Conservation (phyloP, 2,797 vertebrate species). For the Myripristis murdjan region DNA sequence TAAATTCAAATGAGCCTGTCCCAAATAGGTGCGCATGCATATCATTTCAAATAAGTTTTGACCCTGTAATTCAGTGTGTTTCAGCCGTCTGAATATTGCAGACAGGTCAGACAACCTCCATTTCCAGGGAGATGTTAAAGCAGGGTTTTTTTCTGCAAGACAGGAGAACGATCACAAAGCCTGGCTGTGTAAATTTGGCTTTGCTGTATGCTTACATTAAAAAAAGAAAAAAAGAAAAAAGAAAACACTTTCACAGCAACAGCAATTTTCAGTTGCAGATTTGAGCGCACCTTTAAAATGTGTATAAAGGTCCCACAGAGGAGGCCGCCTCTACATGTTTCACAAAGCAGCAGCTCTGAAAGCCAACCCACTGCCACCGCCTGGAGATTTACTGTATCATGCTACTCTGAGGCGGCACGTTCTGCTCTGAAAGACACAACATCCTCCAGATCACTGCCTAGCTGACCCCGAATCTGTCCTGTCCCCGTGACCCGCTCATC, state of each 20-base stretch:
- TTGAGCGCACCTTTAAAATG: neutral
- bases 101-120: slow-evolving; percentile 22
- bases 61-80: slow-evolving; percentile 43
- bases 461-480: slow-evolving; percentile 9
- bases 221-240: too few relatives aligned
- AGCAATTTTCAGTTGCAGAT: neutral
- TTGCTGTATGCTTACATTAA: slow-evolving; percentile 16
- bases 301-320: neutral
- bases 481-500: slow-evolving; percentile 4
- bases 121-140: slow-evolving; percentile 49
- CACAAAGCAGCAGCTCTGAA: neutral
- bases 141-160: slow-evolving; percentile 31
- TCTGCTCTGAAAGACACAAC: slow-evolving; percentile 12
- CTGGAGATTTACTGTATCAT: too few relatives aligned
- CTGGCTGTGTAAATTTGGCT: slow-evolving; percentile 17
- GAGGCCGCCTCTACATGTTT: neutral
- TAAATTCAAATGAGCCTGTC: slow-evolving; percentile 60
- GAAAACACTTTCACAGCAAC: too few relatives aligned
- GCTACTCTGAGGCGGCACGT: too few relatives aligned
- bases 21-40: slow-evolving; percentile 32
- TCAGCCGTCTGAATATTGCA: slow-evolving; percentile 56
- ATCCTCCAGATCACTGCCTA: slow-evolving; percentile 17
- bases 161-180: slow-evolving; percentile 23
- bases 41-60: slow-evolving; percentile 44
- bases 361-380: slow-evolving; percentile 9